phyloP scores from a whole-genome alignment of 2,797 vertebrate species.

The Macrochelys suwanniensis region DNA sequence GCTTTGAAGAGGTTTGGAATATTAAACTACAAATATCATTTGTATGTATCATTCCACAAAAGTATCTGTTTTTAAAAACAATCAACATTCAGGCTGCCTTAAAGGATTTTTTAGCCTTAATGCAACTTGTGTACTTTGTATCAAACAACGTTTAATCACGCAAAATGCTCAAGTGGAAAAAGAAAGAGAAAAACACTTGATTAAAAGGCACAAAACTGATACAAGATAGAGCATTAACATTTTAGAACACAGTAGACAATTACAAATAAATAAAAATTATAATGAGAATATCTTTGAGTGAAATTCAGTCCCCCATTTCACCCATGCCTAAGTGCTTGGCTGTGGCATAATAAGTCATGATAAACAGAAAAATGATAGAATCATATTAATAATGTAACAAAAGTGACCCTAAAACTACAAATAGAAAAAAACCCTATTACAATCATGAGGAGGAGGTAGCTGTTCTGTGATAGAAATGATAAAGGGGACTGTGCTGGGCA shows the following conservation, averaged over 20 bases:
- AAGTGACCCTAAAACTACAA: background rate
- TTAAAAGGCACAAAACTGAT: background rate
- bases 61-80: background rate
- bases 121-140: background rate
- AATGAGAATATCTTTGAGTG: background rate
- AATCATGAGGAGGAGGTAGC: background rate
- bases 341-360: background rate
- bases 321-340: rapidly evolving
- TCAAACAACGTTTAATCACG: background rate
- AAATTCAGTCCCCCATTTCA: background rate
- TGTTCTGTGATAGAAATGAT: background rate
- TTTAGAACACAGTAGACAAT: background rate
- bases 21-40: background rate
- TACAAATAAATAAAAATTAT: background rate
- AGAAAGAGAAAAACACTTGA: background rate
- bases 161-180: background rate
- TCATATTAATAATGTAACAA: background rate
- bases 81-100: background rate
- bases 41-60: background rate
- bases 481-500: background rate
- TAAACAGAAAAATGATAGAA: background rate
- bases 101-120: background rate
- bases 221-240: background rate
- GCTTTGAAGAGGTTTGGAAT: background rate
- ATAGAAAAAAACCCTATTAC: background rate